Evolutionary conservation across 35 echinoderm and acorn worm species (phyloP).

Genomic region (Holothuria glaberrima): DNA sequence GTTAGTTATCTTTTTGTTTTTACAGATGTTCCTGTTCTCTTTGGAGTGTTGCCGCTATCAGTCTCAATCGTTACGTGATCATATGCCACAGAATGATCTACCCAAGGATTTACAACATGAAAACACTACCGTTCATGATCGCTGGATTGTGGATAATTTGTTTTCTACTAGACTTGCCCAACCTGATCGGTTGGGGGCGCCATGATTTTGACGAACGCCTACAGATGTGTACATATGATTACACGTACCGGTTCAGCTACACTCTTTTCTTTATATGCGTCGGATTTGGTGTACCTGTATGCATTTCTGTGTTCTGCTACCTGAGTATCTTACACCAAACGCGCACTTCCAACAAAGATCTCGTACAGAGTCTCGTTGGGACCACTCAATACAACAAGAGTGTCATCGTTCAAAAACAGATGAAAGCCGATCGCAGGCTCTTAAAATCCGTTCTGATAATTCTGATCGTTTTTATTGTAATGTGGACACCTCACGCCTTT

Average conservation of each 20-base stretch:
- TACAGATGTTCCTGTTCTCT: no score
- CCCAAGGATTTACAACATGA: slow-evolving; percentile 61
- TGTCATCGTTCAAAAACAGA: background rate
- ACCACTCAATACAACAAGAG: slow-evolving; percentile 14
- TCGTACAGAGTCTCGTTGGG: background rate
- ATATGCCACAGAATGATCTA: slow-evolving; percentile 75
- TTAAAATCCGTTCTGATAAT: slow-evolving; percentile 76
- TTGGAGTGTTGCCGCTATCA: no score
- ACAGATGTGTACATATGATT: slow-evolving; percentile 72
- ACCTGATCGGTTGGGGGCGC: slow-evolving; percentile 66
- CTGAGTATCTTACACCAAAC: background rate
- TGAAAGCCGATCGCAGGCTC: slow-evolving; percentile 59
- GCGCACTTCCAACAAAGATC: background rate
- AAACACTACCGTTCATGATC: slow-evolving; percentile 64
- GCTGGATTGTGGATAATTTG: slow-evolving; percentile 62
- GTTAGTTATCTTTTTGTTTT: no score
- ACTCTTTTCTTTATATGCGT: slow-evolving; percentile 62
- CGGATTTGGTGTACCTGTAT: slow-evolving; percentile 8
- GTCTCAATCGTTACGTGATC: no score
- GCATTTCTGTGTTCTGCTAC: slow-evolving; percentile 21
- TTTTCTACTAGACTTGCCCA: slow-evolving; percentile 69
- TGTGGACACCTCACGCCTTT: slow-evolving; percentile 81
- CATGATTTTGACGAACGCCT: slow-evolving; percentile 64
- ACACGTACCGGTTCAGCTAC: slow-evolving; percentile 59
- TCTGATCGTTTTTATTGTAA: slow-evolving; percentile 73